Percentiles rank a stretch among this genome's conserved stretches.
Evolutionary conservation across 1,140 invertebrate species (phyloP).

Genomic region (Halictus rubicundus): DNA sequence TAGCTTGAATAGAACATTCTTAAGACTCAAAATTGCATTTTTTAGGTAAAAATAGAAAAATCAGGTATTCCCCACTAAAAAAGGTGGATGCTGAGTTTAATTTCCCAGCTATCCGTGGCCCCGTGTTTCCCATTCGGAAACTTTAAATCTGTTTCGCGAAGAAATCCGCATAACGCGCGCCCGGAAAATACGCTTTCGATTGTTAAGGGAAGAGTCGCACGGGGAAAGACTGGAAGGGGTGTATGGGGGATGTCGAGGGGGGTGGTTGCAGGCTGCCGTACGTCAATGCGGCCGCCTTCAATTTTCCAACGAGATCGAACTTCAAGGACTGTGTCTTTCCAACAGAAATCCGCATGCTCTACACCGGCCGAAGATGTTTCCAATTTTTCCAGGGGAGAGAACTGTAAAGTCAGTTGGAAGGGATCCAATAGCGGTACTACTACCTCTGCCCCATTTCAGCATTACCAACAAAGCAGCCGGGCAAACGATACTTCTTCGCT

Average conservation of each 20-base stretch:
- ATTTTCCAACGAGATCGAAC: conserved; percentile 34
- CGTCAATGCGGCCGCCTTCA: conserved; percentile 22
- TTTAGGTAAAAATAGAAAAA: too few relatives aligned
- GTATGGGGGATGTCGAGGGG: too few relatives aligned
- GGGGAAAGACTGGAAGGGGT: neutral
- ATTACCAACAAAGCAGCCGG: conserved; percentile 54
- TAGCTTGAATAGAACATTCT: too few relatives aligned
- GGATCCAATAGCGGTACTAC: conserved; percentile 46
- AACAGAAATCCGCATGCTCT: conserved; percentile 23
- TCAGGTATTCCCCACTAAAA: too few relatives aligned
- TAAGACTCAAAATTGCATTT: too few relatives aligned
- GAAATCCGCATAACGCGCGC: conserved; percentile 24
- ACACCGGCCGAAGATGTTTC: conserved; percentile 43
- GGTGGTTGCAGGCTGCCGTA: neutral
- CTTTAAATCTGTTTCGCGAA: conserved; percentile 21
- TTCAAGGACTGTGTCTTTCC: neutral
- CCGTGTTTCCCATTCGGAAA: conserved; percentile 27
- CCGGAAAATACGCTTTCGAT: conserved; percentile 49
- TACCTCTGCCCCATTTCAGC: conserved; percentile 38
- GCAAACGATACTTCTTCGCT: conserved; percentile 53
- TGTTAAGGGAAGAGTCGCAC: neutral
- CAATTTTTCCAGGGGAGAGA: conserved; percentile 51
- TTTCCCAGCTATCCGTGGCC: neutral
- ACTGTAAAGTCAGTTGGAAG: conserved; percentile 59
- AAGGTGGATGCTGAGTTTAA: neutral